Percentiles rank a stretch among this genome's conserved stretches.
Conservation (phyloP, 1,140 invertebrate species). For the Conopomorpha cramerella region DNA sequence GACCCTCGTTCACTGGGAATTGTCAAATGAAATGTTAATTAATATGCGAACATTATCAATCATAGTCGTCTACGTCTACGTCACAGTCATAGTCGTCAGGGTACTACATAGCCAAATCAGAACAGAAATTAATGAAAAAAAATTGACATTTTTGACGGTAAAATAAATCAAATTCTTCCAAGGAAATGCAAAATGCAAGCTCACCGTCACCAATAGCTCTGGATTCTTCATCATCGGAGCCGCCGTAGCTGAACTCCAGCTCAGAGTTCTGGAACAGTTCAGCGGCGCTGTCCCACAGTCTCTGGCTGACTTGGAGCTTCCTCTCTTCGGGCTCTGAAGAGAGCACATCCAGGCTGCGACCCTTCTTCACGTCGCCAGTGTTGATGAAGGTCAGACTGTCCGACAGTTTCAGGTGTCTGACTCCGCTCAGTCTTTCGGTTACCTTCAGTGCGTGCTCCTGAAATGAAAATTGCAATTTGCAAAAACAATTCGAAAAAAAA, state of each 20-base stretch:
- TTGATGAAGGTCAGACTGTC: constrained; percentile 39
- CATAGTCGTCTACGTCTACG: too few species aligned
- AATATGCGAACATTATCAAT: too few species aligned
- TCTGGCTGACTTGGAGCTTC: constrained; percentile 27
- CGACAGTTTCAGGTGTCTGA: constrained; percentile 30
- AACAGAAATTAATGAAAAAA: not conserved
- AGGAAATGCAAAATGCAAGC: not conserved
- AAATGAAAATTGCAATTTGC: too few species aligned
- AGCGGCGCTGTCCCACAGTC: constrained; percentile 26
- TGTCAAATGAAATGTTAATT: too few species aligned
- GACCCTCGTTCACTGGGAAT: constrained; percentile 30
- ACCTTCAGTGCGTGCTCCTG: constrained; percentile 40
- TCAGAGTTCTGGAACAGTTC: constrained; percentile 31
- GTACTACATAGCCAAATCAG: too few species aligned
- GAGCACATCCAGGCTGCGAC: constrained; percentile 26
- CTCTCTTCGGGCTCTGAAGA: constrained; percentile 26
- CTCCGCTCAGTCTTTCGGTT: constrained; percentile 24
- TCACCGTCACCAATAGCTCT: constrained; percentile 34
- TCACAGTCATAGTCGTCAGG: too few species aligned
- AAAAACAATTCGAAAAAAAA: too few species aligned
- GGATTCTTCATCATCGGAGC: constrained; percentile 23
- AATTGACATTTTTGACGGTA: not conserved
- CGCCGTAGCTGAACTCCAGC: constrained; percentile 30
- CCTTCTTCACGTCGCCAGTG: constrained; percentile 28
- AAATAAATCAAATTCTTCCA: not conserved